Base-by-base conservation (phyloP, 2,888 invertebrate species). In the Synanthedon myopaeformis region DNA sequence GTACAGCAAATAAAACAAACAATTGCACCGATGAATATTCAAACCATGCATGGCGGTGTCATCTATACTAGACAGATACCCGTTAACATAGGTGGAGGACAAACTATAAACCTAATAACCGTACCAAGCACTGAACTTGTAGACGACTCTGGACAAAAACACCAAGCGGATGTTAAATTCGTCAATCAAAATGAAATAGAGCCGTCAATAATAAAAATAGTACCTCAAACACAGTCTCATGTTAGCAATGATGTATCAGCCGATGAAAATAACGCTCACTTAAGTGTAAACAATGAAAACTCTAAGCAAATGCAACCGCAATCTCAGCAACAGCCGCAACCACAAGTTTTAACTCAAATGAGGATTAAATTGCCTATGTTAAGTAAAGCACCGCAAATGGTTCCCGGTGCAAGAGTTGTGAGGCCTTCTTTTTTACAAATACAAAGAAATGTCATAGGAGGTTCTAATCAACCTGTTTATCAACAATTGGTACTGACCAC, bases 51-150 rank as follows among this genome's bases (percentile, higher is more conserved):
- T 52, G 91, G 92, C 14, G 90, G 91, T 52, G 92, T 93, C 0
- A 93, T 93, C 61, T 93, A 92, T 67, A 91, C 92, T 53, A 89
- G 92, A 59, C 93, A 93, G 78, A 90, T 92, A 63, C 92, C 92
- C 1, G 91, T 92, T 0, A 90, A 91, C 65, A 74, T 89, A 49
- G 82, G 85, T 14, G 78, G 88, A 49, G 80, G 89, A 48, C 90
- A 91, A 74, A 89, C 90, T 1, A 90, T 91, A 50, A 90, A 90
- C 69, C 70, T 91, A 55, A 89, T 90, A 61, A 87, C 89, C 42
- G 82, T 89, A 12, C 88, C 88, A 2, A 88, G 79, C 57, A 82
- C 86, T 3, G 89, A 89, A 54, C 61, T 83, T 3, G 64, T 80
- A 1, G 84, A 88, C 41, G 88, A 89, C 23, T 61, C 75, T 1